A percentile compares a stretch with the other conserved stretches of the same genome.
phyloP scores from a whole-genome alignment of 2,888 invertebrate genomes.

The Dicroscelio sp. region DNA sequence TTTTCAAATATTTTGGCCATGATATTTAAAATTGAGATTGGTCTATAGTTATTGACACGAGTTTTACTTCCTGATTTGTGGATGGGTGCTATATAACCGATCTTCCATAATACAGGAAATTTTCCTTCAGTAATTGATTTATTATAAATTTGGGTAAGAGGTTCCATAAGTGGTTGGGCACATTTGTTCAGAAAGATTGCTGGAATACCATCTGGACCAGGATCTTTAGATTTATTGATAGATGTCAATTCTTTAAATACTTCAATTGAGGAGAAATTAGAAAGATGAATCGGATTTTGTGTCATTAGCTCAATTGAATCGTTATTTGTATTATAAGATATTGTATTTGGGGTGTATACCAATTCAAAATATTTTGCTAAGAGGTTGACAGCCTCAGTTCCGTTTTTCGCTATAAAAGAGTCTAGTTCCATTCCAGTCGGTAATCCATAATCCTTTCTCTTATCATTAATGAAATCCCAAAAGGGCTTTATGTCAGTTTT shows the following conservation, averaged over 20 bases:
- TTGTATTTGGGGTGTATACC: background rate
- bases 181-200: background rate
- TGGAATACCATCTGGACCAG: background rate
- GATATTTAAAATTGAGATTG: background rate
- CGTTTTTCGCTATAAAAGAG: background rate
- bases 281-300: no score
- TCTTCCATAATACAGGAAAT: background rate
- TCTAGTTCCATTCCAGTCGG: background rate
- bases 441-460: background rate
- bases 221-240: background rate
- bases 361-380: conserved; percentile 1
- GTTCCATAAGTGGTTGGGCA: background rate
- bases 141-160: background rate
- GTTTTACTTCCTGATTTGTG: background rate
- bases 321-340: background rate
- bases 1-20: background rate
- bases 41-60: background rate
- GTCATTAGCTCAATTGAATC: no score
- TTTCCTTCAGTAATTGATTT: background rate
- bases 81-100: background rate
- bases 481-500: conserved; percentile 2
- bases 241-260: background rate
- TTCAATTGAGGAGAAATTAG: background rate
- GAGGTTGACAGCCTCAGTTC: background rate
- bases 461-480: background rate